Evolutionary conservation across 30 jellyfish, hydroid and myxozoan genomes (phyloP).

Genomic region (Aurelia aurita): DNA sequence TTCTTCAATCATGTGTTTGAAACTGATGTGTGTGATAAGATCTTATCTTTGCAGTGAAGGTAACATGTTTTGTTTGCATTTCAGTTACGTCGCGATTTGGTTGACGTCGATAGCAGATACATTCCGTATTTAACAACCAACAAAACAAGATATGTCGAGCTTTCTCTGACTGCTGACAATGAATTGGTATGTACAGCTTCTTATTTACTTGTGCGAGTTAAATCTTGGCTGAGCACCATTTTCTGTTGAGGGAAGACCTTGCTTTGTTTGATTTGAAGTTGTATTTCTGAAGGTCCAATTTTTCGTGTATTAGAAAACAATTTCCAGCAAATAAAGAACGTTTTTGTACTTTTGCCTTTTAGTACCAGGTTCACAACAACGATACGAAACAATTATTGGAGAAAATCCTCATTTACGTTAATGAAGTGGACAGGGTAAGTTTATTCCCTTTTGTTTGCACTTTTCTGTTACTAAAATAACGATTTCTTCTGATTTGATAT

Average conservation of each 20-base stretch:
- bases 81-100: background rate
- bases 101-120: background rate
- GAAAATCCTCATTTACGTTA: background rate
- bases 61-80: background rate
- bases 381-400: background rate
- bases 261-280: too few relatives aligned
- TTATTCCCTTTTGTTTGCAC: background rate
- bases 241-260: too few relatives aligned
- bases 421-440: conserved; percentile 85
- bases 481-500: too few relatives aligned
- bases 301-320: too few relatives aligned
- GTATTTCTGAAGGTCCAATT: too few relatives aligned
- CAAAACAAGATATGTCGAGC: conserved; percentile 2
- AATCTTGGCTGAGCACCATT: too few relatives aligned
- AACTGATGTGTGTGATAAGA: too few relatives aligned
- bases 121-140: background rate
- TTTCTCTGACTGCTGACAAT: background rate
- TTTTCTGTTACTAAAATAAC: too few relatives aligned
- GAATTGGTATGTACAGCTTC: background rate
- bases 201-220: too few relatives aligned
- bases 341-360: background rate
- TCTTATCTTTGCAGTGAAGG: background rate
- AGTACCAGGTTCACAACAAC: background rate
- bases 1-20: too few relatives aligned
- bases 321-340: too few relatives aligned